Evolutionary conservation across 2,888 invertebrate genomes (phyloP), one percentile per base, ranked within the genome.

Genomic region (Phania funesta): DNA sequence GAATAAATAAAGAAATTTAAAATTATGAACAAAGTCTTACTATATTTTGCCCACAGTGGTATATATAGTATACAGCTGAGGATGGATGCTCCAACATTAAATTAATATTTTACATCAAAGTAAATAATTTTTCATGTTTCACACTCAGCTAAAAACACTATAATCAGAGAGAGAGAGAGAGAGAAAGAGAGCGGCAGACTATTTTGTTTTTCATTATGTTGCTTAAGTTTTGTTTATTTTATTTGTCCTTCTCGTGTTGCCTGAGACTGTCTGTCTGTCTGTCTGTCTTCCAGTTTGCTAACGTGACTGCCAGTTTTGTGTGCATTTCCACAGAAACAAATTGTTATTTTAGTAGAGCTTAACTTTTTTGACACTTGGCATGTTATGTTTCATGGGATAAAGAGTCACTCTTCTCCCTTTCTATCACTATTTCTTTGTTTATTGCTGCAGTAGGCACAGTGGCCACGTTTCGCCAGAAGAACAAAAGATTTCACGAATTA

Each of bases 71-170:
- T 29, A 4, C 29, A 6, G 29, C 29, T 29, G 29, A 29, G 29
- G 29, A 4, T 29, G 20, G 48, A 44, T 56, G 65, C 67, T 76
- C 58, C 58, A 48, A 29, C 35, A 65, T 62, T 73, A 82, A 78
- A 81, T 81, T 81, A 81, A 81, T 81, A 71, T 77, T 81, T 77
- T 62, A 81, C 81, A 77, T 81, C 77, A 81, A 81, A 81, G 76
- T 65, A 73, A 77, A 81, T 77, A 77, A 81, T 77, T 81, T 77
- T 77, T 73, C 71, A 81, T 73, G 71, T 77, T 54, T 9, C 32
- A 46, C n/a, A 38, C 26, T 26, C 3, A 26, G 26, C 6, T 26
- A 26, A 26, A 26, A 26, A 26, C 6, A 13, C 4, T 11, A 38
- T n/a, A n/a, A n/a, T n/a, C n/a, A n/a, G n/a, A n/a, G n/a, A n/a